Base-by-base conservation (phyloP, 2,113 vertebrate species). In the Tylochromis polylepis region DNA sequence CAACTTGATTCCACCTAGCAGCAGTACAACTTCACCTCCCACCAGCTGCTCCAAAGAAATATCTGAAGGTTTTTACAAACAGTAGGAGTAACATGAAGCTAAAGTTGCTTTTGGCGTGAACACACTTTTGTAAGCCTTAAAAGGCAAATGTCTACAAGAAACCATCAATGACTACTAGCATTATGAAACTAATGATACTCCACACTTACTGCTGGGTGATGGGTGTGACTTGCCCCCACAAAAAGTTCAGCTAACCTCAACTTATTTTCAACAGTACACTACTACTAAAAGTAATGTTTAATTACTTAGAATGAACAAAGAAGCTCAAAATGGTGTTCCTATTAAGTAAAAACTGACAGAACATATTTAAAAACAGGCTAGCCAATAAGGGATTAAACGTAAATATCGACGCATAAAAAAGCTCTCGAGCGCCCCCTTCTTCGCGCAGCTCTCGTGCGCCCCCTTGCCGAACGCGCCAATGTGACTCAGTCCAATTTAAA, bases 361-460 rank as follows among this genome's bases (percentile, higher is more conserved):
- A 29, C 20, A 51, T n/a, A 34, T n/a, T 49, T 72, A 62, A 46
- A 43, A 31, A 16, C 43, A 22, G 3, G 6, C 16, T 6, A 81
- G 49, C 78, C 11, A 18, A n/a, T 24, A 0, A 62, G 16, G 12
- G 2, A 46, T 12, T 18, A 8, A 15, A 65, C 36, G n/a, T 38
- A 75, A 51, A 31, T 31, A 46, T 11, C 12, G 14, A 15, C 16
- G 46, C 11, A 6, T 67, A 55, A 41, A 12, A 65, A 41, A 5
- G 7, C 51, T 27, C 67, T 49, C 41, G 15, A 29, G 67, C 67
- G 24, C 24, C 67, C 67, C 65, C 67, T 27, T 51, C 11, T 31
- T 36, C 8, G 5, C 2, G 12, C 12, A 3, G 89, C 91, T 93
- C 93, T 29, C 12, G 11, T 84, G 91, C 94, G 93, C 94, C 94